Conservation (phyloP, 2,113 vertebrate genomes). For the Sisor rabdophorus region DNA sequence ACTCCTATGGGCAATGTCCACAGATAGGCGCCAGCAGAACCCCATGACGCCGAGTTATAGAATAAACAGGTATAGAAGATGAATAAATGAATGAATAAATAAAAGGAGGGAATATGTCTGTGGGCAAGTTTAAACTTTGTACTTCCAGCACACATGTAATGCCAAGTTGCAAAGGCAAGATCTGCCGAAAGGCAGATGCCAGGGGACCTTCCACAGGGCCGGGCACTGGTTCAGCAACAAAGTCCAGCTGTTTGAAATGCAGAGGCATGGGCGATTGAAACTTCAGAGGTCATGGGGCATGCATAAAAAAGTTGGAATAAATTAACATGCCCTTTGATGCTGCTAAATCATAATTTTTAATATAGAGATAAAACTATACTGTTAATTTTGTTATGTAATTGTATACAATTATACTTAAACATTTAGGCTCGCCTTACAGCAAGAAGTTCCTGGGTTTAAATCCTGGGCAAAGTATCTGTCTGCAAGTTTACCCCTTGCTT, state of each 20-base stretch:
- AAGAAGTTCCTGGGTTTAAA: too few species aligned
- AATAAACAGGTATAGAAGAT: too few species aligned
- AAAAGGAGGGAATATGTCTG: slow-evolving; percentile 19
- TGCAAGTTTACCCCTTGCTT: too few species aligned
- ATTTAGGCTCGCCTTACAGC: too few species aligned
- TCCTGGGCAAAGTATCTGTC: too few species aligned
- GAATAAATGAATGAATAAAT: too few species aligned
- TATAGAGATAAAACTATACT: neutral
- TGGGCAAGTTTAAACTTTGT: slow-evolving; percentile 16
- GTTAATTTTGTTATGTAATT: neutral
- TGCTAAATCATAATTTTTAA: neutral
- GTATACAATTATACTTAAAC: neutral
- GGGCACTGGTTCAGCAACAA: slow-evolving; percentile 27
- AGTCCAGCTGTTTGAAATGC: slow-evolving; percentile 31
- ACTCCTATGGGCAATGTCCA: too few species aligned
- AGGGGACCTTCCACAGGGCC: slow-evolving; percentile 22
- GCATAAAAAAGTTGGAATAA: neutral
- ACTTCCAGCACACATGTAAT: slow-evolving; percentile 33
- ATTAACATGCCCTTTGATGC: neutral
- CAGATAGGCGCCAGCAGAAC: too few species aligned
- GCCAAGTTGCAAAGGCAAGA: slow-evolving; percentile 39
- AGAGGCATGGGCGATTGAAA: neutral
- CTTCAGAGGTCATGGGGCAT: neutral
- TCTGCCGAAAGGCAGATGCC: slow-evolving; percentile 42
- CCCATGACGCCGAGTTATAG: too few species aligned